Evolutionary conservation across 2,888 invertebrate genomes (phyloP).

Genomic region (Plebejus anna): DNA sequence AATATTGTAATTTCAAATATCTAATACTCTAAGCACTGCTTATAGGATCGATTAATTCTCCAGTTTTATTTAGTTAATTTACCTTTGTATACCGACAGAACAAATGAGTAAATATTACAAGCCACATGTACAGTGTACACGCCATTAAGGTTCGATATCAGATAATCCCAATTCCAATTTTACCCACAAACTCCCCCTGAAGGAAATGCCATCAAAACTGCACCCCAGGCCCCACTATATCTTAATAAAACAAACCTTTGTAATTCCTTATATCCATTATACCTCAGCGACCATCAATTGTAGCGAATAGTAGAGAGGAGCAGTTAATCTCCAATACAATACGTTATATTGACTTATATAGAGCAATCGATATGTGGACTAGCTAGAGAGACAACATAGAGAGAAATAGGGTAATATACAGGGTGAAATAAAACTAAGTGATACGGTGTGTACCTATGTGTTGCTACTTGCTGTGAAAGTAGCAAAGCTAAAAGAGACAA

Average conservation of each 20-base stretch:
- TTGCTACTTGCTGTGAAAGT: too few relatives aligned
- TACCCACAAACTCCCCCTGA: neutral
- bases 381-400: neutral
- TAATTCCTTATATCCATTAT: constrained; percentile 21
- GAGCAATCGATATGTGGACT: neutral
- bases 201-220: constrained; percentile 32
- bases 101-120: constrained; percentile 2
- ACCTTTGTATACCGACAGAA: neutral
- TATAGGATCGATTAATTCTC: neutral
- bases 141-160: constrained; percentile 8
- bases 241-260: constrained; percentile 55
- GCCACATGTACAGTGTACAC: constrained; percentile 11
- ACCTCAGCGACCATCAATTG: constrained; percentile 16
- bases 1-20: neutral
- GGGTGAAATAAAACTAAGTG: too few relatives aligned
- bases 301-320: constrained; percentile 8
- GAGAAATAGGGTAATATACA: neutral
- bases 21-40: neutral
- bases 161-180: constrained; percentile 19
- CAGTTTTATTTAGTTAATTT: neutral
- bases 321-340: constrained; percentile 10
- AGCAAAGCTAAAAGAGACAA: too few relatives aligned
- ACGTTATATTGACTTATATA: neutral
- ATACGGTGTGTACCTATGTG: too few relatives aligned
- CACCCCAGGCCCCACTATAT: constrained; percentile 58